Percentiles rank a stretch among this genome's conserved stretches.
Conservation (phyloP, 2,113 vertebrate species). For the Cyphomyrus discorhynchus region DNA sequence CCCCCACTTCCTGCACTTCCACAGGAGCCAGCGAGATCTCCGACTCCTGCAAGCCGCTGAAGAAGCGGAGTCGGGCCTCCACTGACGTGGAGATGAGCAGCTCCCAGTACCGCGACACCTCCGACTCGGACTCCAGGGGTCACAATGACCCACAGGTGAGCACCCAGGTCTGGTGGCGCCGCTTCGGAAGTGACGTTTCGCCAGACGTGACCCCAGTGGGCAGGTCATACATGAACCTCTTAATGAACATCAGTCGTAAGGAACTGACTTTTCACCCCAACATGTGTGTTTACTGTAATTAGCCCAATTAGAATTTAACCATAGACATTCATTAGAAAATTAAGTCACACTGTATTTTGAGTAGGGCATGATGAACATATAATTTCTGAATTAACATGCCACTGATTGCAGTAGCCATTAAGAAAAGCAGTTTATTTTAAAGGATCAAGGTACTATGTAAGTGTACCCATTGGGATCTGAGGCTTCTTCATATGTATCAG, state of each 20-base stretch:
- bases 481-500: background rate
- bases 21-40: conserved; percentile 99
- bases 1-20: background rate
- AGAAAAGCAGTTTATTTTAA: background rate
- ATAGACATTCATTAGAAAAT: background rate
- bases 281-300: background rate
- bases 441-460: background rate
- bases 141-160: conserved; percentile 88
- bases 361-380: background rate
- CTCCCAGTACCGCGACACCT: conserved; percentile 88
- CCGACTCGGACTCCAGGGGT: conserved; percentile 93
- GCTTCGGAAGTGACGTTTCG: too few relatives aligned
- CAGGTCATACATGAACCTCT: background rate
- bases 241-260: background rate
- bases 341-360: background rate
- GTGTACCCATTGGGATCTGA: background rate
- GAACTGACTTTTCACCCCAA: background rate
- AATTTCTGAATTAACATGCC: background rate
- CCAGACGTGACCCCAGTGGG: background rate
- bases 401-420: background rate
- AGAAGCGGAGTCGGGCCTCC: conserved; percentile 95
- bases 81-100: conserved; percentile 89
- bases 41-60: conserved; percentile 94
- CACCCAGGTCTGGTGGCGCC: background rate
- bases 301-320: background rate